Base-by-base conservation (phyloP, 1,140 invertebrate genomes). In the Thaumatotibia leucotreta region DNA sequence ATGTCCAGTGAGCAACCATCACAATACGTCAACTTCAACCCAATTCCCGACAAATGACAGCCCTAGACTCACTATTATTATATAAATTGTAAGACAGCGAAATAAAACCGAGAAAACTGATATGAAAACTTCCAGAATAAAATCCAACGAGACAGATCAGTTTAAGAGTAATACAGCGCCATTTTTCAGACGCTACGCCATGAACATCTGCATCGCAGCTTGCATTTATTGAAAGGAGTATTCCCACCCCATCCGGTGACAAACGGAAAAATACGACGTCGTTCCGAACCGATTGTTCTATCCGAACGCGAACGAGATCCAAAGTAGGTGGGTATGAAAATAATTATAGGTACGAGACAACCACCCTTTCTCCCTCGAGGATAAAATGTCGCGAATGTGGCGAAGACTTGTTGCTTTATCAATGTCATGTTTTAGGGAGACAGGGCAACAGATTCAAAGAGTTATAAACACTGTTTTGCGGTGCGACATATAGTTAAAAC, bases 351-450 rank as follows among this genome's bases (percentile, higher is more conserved):
- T 73, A 70, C 72, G 65, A 73, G 79, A 82, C 83, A 80, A 75
- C 50, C 35, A 49, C 49, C 65, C 58, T 35, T 10, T 52, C 64
- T 22, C 61, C 39, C 33, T 66, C 75, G 69, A 68, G 69, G 72
- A 79, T 74, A 73, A 80, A 77, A 80, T 79, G 77, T 83, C 72
- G 66, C 76, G 78, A 85, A 86, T 79, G 77, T 82, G 73, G 74
- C 70, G 79, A 83, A 84, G 77, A 89, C 86, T 89, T 87, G 86
- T 89, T 89, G 84, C 86, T 86, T 82, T 83, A 80, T 85, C 83
- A 84, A 69, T 79, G 81, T 77, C 78, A 80, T 76, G 84, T 86
- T 85, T 80, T 71, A 66, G 66, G 64, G 69, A 39, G 45, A 33
- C 39, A n/a, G 39, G 39, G 6, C 20, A 45, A 45, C 39, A 20